Conservation (phyloP, 1,140 invertebrate species). For the Aricia agestis region DNA sequence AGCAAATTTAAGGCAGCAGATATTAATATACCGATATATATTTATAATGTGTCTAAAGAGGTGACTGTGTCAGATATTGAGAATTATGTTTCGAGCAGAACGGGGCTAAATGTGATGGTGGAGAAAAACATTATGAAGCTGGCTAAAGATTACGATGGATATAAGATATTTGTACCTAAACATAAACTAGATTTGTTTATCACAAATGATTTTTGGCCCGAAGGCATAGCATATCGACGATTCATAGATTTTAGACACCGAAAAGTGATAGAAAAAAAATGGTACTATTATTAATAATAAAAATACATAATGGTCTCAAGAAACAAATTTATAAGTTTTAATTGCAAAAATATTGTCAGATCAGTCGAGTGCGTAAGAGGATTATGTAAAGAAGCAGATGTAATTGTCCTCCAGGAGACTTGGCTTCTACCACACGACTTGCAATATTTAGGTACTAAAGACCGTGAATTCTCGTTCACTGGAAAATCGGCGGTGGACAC, state of each 20-base stretch:
- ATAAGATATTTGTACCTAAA: slow-evolving; percentile 26
- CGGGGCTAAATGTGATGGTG: slow-evolving; percentile 2
- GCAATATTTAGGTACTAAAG: not conserved
- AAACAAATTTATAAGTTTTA: slow-evolving; percentile 2
- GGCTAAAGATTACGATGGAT: slow-evolving; percentile 21
- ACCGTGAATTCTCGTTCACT: not conserved
- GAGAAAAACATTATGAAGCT: slow-evolving; percentile 18
- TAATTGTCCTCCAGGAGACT: slow-evolving; percentile 13
- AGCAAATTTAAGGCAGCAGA: slow-evolving; percentile 23
- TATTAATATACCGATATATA: slow-evolving; percentile 15
- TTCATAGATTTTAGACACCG: slow-evolving; percentile 21
- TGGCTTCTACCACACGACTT: slow-evolving; percentile 7
- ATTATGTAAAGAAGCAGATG: not conserved
- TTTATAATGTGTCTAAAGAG: slow-evolving; percentile 18
- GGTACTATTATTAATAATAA: not conserved
- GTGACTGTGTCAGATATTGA: slow-evolving; percentile 3
- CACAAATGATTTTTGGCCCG: slow-evolving; percentile 25
- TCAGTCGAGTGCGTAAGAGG: not conserved
- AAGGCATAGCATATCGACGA: slow-evolving; percentile 23
- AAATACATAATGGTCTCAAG: not conserved
- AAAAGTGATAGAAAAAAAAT: not conserved
- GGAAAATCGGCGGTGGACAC: slow-evolving; percentile 8
- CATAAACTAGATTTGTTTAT: slow-evolving; percentile 23
- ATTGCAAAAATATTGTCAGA: slow-evolving; percentile 11
- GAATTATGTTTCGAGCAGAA: slow-evolving; percentile 18